Percentiles rank a stretch among this genome's conserved stretches.
Evolutionary conservation across 2,113 vertebrate species (phyloP).

Genomic region (Sapajus apella): DNA sequence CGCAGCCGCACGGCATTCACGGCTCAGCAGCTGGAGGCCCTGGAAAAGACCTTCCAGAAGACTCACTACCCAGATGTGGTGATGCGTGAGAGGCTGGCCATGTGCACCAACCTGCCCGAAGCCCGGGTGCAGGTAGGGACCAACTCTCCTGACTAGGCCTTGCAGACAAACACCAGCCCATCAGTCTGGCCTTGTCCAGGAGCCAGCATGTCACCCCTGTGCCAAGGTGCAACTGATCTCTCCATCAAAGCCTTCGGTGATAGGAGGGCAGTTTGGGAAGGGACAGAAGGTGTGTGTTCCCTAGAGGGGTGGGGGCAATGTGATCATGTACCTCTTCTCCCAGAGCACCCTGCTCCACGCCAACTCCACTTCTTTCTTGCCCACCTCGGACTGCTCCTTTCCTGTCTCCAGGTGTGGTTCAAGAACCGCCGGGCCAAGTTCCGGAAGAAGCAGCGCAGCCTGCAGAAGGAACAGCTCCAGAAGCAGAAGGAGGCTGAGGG

Average conservation of each 20-base stretch:
- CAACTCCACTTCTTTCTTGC: neutral
- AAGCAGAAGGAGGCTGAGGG: conserved; percentile 94
- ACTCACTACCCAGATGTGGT: conserved; percentile 99
- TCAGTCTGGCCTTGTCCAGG: neutral
- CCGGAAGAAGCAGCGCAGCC: conserved; percentile 98
- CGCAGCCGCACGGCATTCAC: conserved; percentile 98
- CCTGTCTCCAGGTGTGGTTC: conserved; percentile 94
- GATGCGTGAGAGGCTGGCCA: conserved; percentile 97
- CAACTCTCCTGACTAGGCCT: neutral
- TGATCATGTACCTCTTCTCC: neutral
- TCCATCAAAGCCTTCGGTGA: neutral
- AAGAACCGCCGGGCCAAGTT: conserved; percentile 99
- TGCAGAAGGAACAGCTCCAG: conserved; percentile 99
- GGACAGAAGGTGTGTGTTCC: neutral
- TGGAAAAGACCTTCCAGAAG: conserved; percentile 99
- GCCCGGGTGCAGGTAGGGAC: conserved; percentile 95
- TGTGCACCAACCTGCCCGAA: conserved; percentile 99
- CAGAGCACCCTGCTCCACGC: neutral
- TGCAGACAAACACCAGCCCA: neutral
- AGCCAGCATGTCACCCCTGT: neutral
- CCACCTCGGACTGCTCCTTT: neutral
- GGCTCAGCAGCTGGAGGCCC: conserved; percentile 96
- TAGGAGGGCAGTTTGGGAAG: neutral
- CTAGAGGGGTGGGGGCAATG: neutral
- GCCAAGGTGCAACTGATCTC: neutral